Percentiles rank a stretch among this genome's conserved stretches.
phyloP scores from a whole-genome alignment of 1,140 invertebrate species.

The Sycobia sp. region DNA sequence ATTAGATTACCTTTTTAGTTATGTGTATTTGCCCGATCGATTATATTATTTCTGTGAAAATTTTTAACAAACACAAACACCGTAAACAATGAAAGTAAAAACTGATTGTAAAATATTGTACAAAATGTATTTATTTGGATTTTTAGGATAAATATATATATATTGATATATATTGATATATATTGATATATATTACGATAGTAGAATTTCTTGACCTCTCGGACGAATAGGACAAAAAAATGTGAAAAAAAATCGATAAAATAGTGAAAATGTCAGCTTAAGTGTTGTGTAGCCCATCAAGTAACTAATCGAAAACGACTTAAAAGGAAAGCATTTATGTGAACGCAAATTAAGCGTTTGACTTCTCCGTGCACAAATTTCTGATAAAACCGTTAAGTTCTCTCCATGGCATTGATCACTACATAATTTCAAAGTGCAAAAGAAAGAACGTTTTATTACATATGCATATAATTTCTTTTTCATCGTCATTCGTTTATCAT shows the following conservation, averaged over 20 bases:
- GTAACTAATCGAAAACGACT: slow-evolving; percentile 22
- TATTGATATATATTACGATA: not conserved
- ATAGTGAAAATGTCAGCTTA: slow-evolving; percentile 21
- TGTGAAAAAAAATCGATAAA: slow-evolving; percentile 3
- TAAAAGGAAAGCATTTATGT: slow-evolving; percentile 44
- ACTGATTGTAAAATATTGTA: slow-evolving; percentile 29
- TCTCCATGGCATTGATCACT: slow-evolving; percentile 26
- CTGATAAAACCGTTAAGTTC: slow-evolving; percentile 26
- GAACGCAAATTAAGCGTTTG: slow-evolving; percentile 25
- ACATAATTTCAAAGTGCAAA: slow-evolving; percentile 12
- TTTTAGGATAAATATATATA: slow-evolving; percentile 1
- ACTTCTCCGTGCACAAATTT: slow-evolving; percentile 32
- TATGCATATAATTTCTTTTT: slow-evolving; percentile 12
- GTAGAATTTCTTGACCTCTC: slow-evolving; percentile 20
- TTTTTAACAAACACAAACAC: not conserved
- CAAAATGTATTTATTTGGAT: slow-evolving; percentile 28
- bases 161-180: no score
- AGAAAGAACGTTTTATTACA: slow-evolving; percentile 17
- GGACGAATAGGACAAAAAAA: slow-evolving; percentile 8
- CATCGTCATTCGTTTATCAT: slow-evolving; percentile 19
- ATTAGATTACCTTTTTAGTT: not conserved
- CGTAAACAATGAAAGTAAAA: not conserved
- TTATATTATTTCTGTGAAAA: not conserved
- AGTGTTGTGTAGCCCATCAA: slow-evolving; percentile 20
- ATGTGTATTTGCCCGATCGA: not conserved